Evolutionary conservation across 2,888 invertebrate species (phyloP), one percentile per base, ranked within the genome.

Genomic region (Panzeria rudis): DNA sequence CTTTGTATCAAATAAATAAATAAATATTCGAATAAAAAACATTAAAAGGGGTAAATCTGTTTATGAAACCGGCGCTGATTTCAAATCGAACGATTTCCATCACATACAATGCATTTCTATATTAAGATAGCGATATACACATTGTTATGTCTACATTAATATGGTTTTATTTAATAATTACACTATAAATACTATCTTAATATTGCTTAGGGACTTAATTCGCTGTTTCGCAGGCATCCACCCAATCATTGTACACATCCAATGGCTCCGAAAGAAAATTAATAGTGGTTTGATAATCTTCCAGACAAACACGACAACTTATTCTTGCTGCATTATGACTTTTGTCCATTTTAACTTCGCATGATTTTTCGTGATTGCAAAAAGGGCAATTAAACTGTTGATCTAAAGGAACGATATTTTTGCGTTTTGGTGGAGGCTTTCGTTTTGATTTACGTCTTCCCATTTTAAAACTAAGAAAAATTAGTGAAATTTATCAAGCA

Each of bases 211-310:
- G n/a, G 2, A 25, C 15, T 94, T 93, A 95, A 93, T 98, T 99
- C 77, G 98, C 99, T 89, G 94, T 95, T 94, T 99, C 99, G 93
- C 99, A 99, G 0, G 99, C 99, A 94, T 99, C 99, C 84, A 99
- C 98, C 99, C 99, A 99, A 92, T 99, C 99, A 93, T 99, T 98
- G 92, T 99, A 99, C 17, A 99, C 99, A 94, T 99, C 99, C 88
- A 99, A 96, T 7, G 99, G 97, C 92, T 99, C 99, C 9, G 99
- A 98, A 83, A 99, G 94, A 90, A 98, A 97, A 93, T 98, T 99
- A 87, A 99, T 98, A 38, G 96, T 96, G 0, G 99, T 98, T 92
- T 99, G 99, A 93, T 97, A 99, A 91, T 98, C 98, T 93, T 99
- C 99, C 90, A 97, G 93, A 91, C 99, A 99, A 2, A 99, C 98